Conservation (phyloP, 2,888 invertebrate species). For the Campoletis raptor region DNA sequence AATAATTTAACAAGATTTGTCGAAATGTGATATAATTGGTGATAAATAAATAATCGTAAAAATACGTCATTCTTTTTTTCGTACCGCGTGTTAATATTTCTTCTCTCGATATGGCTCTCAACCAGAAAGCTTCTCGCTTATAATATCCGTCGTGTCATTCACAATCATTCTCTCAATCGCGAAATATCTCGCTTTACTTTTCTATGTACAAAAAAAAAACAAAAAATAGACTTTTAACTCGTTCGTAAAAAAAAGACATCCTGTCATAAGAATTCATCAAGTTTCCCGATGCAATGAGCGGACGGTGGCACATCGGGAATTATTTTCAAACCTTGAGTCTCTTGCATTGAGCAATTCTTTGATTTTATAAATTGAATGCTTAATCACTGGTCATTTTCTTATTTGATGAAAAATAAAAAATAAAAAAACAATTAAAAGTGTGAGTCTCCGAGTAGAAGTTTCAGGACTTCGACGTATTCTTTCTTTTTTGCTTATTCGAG, state of each 20-base stretch:
- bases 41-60: not conserved
- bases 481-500: not conserved
- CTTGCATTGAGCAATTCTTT: constrained; percentile 54
- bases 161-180: constrained; percentile 8
- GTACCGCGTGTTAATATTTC: not conserved
- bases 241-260: constrained; percentile 70
- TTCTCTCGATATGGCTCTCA: not conserved
- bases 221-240: constrained; percentile 74
- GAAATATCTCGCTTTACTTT: constrained; percentile 32
- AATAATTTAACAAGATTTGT: not conserved
- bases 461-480: not conserved
- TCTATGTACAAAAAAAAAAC: constrained; percentile 72
- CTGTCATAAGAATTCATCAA: constrained; percentile 29
- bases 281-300: constrained; percentile 36
- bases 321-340: constrained; percentile 33
- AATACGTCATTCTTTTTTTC: not conserved
- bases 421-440: constrained; percentile 18
- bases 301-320: constrained; percentile 22
- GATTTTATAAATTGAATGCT: constrained; percentile 39
- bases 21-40: not conserved
- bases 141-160: not conserved
- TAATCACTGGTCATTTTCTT: constrained; percentile 39
- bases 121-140: not conserved
- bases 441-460: not conserved
- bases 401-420: not conserved